phyloP scores from a whole-genome alignment of 92 coral and sea anemone genomes.

The Umimayanthus kanabou region DNA sequence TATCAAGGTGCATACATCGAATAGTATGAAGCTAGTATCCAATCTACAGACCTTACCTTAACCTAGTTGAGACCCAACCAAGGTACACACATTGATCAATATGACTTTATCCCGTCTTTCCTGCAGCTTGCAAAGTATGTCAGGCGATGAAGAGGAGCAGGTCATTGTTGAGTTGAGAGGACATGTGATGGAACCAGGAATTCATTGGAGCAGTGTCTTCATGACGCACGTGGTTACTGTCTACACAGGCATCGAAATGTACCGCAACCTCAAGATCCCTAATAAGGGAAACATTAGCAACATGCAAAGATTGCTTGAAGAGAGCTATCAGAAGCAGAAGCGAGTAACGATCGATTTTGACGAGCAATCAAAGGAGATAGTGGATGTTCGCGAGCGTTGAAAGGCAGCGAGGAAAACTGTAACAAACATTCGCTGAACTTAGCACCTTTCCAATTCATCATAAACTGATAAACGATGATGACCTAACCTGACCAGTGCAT shows the following conservation, averaged over 20 bases:
- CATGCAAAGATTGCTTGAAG: constrained; percentile 31
- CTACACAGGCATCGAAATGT: constrained; percentile 37
- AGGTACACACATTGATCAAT: background rate
- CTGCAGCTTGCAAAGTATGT: constrained; percentile 16
- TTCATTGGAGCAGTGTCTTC: constrained; percentile 38
- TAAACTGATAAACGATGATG: no score
- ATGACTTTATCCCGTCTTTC: background rate
- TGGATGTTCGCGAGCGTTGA: constrained; percentile 40
- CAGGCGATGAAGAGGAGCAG: constrained; percentile 39
- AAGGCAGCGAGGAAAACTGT: background rate
- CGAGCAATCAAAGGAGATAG: constrained; percentile 29
- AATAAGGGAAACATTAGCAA: constrained; percentile 18
- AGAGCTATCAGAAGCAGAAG: constrained; percentile 41
- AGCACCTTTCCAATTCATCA: background rate
- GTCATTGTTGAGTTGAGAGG: constrained; percentile 39
- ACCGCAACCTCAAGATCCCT: constrained; percentile 34
- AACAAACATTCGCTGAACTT: background rate
- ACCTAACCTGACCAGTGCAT: background rate
- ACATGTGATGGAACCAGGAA: constrained; percentile 34
- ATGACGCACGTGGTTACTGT: constrained; percentile 37
- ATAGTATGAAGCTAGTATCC: no score
- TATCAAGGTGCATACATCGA: no score
- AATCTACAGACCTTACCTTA: no score
- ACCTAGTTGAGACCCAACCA: no score
- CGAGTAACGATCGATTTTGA: constrained; percentile 37